Evolutionary conservation across 2,888 invertebrate genomes (phyloP).

Genomic region (Eucriotettix oculatus): DNA sequence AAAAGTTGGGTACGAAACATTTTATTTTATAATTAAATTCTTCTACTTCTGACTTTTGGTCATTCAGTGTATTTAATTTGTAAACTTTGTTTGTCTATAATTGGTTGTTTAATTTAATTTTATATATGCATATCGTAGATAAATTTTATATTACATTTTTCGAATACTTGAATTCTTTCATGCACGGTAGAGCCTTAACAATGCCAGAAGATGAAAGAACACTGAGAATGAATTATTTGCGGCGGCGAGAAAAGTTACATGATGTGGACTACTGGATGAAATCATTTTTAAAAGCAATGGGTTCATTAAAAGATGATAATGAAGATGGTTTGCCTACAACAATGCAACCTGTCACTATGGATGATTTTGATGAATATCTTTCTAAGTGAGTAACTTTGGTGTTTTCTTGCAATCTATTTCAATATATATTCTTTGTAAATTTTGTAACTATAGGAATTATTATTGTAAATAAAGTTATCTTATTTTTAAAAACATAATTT

Average conservation of each 20-base stretch:
- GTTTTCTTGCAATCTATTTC: neutral
- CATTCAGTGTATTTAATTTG: too few species aligned
- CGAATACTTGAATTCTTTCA: neutral
- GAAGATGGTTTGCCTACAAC: conserved; percentile 18
- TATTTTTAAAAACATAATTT: neutral
- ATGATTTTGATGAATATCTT: conserved; percentile 22
- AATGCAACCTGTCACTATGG: conserved; percentile 22
- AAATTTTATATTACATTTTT: too few species aligned
- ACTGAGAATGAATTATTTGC: conserved; percentile 25
- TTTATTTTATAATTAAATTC: too few species aligned
- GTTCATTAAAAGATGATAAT: conserved; percentile 19
- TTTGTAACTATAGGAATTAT: neutral
- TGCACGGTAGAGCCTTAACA: conserved; percentile 20
- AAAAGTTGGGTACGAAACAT: too few species aligned
- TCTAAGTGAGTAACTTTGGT: neutral
- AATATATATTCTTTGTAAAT: too few species aligned
- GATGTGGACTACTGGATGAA: conserved; percentile 27
- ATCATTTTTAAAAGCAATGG: conserved; percentile 24
- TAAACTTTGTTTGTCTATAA: too few species aligned
- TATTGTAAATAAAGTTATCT: neutral
- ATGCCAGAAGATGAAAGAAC: conserved; percentile 28
- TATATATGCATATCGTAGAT: too few species aligned
- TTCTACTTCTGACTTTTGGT: too few species aligned
- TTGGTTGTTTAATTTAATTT: too few species aligned
- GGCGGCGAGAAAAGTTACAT: conserved; percentile 22